A percentile compares a stretch with the other conserved stretches of the same genome.
Evolutionary conservation across 2,888 invertebrate species (phyloP).

Genomic region (Diplazon laetatorius): DNA sequence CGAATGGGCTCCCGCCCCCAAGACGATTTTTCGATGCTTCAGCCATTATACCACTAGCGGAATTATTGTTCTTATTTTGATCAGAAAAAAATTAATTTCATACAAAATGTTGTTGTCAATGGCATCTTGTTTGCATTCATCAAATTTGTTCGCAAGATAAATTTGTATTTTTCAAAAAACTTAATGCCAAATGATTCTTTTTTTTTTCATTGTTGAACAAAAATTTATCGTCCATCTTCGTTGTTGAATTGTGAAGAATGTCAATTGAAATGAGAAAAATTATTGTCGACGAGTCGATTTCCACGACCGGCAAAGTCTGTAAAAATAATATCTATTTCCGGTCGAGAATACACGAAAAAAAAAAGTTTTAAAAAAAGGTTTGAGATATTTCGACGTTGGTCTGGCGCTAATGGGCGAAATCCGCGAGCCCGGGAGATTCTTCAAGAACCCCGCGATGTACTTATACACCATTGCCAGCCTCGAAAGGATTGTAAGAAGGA

Average conservation of each 20-base stretch:
- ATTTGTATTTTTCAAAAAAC: no score
- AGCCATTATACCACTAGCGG: background rate
- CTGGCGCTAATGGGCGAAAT: conserved; percentile 59
- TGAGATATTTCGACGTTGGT: conserved; percentile 20
- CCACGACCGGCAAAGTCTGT: background rate
- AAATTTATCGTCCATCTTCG: no score
- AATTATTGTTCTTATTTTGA: background rate
- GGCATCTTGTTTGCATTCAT: no score
- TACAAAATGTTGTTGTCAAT: no score
- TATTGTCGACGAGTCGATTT: background rate
- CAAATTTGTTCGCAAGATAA: no score
- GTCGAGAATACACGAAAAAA: no score
- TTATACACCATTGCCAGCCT: conserved; percentile 34
- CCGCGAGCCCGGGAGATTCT: conserved; percentile 29
- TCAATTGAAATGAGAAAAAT: no score
- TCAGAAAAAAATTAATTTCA: no score
- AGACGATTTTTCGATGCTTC: background rate
- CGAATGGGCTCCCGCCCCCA: background rate
- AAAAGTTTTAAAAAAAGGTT: background rate
- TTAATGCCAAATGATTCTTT: no score
- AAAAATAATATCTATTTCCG: conserved; percentile 55
- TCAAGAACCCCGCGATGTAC: conserved; percentile 43
- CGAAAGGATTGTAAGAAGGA: conserved; percentile 51
- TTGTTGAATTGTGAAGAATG: no score
- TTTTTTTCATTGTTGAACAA: no score